Base-by-base conservation (phyloP, 2,113 vertebrate species). In the Argyrosomus japonicus region DNA sequence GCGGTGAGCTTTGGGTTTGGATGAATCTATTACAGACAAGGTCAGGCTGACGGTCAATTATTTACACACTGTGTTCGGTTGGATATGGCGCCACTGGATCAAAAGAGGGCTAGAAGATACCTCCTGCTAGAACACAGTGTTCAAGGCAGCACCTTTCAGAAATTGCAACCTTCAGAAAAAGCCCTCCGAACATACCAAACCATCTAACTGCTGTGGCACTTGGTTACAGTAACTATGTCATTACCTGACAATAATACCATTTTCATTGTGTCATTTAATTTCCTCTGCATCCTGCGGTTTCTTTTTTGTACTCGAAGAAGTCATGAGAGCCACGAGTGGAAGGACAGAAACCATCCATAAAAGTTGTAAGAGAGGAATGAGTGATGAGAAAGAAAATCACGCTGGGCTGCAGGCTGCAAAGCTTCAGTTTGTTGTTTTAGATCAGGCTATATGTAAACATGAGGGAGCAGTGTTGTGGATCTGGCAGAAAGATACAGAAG, bases 401-500 rank as follows among this genome's bases (percentile, higher is more conserved):
- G 18, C 32, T 36, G 12, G 21, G 86, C 89, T 83, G 79, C 64
- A 48, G 82, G 90, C 78, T 81, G 69, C 45, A 81, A 85, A 63
- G 82, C 78, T 77, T 76, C 53, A 25, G 76, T 86, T 87, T 87
- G 86, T 86, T 88, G 76, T 86, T 82, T 81, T 70, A 43, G 86
- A 90, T 88, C 81, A 79, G 79, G 75, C 82, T 61, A 72, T 84
- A 79, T 86, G 88, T 87, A 92, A 93, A 93, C 90, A 93, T 77
- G 85, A 90, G 87, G 70, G 79, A 85, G 81, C 81, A 56, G 79
- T 18, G 73, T 54, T 76, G 86, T 36, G 60, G 71, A 83, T 77
- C 96, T 96, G 94, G 12, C 83, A 86, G 88, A 85, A 17, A 79
- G 79, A 87, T 71, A 71, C 68, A 83, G 47, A 75, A 50, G 54